phyloP scores from a whole-genome alignment of 2,888 invertebrate genomes.

The Actias luna region DNA sequence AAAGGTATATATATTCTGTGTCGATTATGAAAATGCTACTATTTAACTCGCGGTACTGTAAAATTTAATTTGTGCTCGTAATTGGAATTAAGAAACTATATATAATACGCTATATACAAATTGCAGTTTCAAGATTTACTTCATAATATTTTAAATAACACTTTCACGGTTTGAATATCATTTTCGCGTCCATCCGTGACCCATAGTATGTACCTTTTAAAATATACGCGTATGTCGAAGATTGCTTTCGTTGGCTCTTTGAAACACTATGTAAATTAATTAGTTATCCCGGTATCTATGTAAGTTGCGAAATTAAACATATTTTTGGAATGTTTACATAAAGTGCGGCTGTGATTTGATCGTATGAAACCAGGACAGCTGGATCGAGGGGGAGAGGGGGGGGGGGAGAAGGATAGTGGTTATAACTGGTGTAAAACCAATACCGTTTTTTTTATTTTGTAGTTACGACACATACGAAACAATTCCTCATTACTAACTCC shows the following conservation, averaged over 20 bases:
- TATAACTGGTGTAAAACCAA: conserved; percentile 8
- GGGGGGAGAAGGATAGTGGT: neutral
- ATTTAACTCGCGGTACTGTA: no score
- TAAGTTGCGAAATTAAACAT: conserved; percentile 24
- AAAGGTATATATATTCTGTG: neutral
- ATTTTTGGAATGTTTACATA: conserved; percentile 60
- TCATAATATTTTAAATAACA: no score
- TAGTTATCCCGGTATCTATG: neutral
- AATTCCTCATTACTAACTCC: neutral
- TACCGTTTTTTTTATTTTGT: neutral
- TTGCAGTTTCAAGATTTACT: no score
- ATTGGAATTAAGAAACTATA: neutral
- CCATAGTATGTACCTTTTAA: neutral
- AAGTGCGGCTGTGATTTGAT: conserved; percentile 69
- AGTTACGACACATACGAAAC: neutral
- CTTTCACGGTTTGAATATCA: neutral
- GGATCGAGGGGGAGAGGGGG: neutral
- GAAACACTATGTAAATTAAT: neutral
- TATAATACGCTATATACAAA: no score
- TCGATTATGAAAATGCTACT: no score
- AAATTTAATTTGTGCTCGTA: no score
- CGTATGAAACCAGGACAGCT: conserved; percentile 42
- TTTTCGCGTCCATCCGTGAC: neutral
- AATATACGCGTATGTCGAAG: neutral
- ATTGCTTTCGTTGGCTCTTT: neutral